phyloP scores from a whole-genome alignment of 2,797 vertebrate species.

The Buphagus erythrorhynchus region DNA sequence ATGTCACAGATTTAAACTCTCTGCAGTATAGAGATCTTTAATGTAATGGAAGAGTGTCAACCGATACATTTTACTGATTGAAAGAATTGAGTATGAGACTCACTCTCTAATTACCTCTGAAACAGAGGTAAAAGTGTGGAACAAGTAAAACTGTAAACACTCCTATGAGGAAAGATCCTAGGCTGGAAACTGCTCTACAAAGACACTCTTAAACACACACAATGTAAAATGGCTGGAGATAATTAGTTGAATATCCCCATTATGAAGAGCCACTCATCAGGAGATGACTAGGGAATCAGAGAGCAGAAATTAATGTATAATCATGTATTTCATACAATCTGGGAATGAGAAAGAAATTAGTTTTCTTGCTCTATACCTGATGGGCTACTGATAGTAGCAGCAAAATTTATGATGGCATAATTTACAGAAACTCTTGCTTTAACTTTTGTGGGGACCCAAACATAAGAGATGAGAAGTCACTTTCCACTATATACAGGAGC shows the following conservation, averaged over 20 bases:
- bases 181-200: background rate
- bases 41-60: background rate
- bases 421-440: background rate
- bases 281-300: background rate
- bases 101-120: background rate
- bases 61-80: background rate
- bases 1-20: background rate
- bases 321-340: background rate
- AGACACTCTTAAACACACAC: background rate
- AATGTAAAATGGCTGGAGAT: background rate
- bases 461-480: background rate
- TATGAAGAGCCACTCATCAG: background rate
- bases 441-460: background rate
- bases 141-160: background rate
- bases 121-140: background rate
- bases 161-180: background rate
- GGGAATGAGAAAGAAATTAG: background rate
- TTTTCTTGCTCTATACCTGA: background rate
- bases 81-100: background rate
- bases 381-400: background rate
- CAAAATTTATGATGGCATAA: background rate
- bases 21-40: background rate
- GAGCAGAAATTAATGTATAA: background rate
- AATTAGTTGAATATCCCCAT: background rate
- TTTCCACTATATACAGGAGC: background rate